Conservation (phyloP, 2,113 vertebrate genomes). For the Oxyruncus cristatus region DNA sequence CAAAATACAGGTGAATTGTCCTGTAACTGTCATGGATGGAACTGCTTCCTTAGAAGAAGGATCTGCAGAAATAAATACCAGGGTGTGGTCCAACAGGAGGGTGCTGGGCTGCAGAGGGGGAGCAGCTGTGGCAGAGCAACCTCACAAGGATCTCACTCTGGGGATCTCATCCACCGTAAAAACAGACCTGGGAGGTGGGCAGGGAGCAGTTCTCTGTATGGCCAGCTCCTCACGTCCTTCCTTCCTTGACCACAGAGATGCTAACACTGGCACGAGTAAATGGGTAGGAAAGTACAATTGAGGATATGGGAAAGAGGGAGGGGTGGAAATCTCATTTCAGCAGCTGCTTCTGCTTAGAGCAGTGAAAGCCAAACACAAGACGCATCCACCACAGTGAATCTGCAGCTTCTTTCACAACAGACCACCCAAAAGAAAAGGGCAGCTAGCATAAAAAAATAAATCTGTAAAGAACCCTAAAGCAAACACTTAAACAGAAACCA, state of each 20-base stretch:
- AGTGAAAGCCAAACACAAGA: not conserved
- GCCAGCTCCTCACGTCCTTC: not conserved
- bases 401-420: not conserved
- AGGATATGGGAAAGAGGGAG: not conserved
- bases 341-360: not conserved
- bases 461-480: not conserved
- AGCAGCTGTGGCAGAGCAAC: not conserved
- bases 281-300: not conserved
- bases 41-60: not conserved
- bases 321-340: not conserved
- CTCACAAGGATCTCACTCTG: not conserved
- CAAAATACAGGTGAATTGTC: not conserved
- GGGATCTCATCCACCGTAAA: not conserved
- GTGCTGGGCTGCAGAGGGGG: not conserved
- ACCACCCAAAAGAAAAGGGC: not conserved
- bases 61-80: not conserved
- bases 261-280: not conserved
- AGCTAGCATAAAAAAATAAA: not conserved
- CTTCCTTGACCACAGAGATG: not conserved
- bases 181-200: rapidly evolving
- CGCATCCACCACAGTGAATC: not conserved
- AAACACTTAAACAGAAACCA: not conserved
- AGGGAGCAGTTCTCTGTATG: not conserved
- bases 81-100: not conserved
- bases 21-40: not conserved